These are phyloP conservation scores for Aphelenchoides avenae DNA, from an alignment of 1,140 invertebrate species.

Conservation along the genomic window DNA sequence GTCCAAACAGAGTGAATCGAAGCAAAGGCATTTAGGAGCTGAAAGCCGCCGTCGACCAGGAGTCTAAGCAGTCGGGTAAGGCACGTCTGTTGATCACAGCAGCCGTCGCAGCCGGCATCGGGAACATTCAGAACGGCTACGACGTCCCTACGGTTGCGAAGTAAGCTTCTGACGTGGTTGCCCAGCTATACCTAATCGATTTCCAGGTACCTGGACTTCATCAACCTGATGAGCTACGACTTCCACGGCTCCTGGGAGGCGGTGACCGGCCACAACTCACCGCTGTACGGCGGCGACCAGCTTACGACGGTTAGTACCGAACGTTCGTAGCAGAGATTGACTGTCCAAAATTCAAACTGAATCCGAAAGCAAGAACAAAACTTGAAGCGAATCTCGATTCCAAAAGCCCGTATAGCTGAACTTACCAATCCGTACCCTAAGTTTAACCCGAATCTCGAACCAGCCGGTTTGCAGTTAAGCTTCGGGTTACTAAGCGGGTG, in stretches of 20 bases:
- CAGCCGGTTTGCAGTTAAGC: no score
- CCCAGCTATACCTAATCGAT: neutral
- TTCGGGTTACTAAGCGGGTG: neutral
- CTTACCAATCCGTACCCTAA: no score
- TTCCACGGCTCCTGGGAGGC: constrained; percentile 57
- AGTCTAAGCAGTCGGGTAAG: constrained; percentile 73
- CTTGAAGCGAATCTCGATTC: no score
- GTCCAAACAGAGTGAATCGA: no score
- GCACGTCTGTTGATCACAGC: constrained; percentile 58
- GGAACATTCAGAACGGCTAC: constrained; percentile 61
- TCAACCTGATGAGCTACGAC: constrained; percentile 59
- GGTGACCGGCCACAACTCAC: constrained; percentile 53
- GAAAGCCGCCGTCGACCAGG: constrained; percentile 84
- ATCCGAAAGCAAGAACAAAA: no score
- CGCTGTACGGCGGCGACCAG: constrained; percentile 49
- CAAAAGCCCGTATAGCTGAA: no score
- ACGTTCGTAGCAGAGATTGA: constrained; percentile 32
- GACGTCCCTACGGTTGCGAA: constrained; percentile 59
- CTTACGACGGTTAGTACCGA: no score
- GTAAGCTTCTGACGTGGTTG: constrained; percentile 36
- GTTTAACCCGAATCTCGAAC: no score
- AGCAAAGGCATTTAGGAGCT: constrained; percentile 67
- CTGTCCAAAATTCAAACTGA: constrained; percentile 12
- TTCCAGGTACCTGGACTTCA: constrained; percentile 57
- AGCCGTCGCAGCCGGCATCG: constrained; percentile 60